These are phyloP conservation scores for Thumatha senex DNA, from an alignment of 2,888 invertebrate genomes.

Conservation along the genomic window DNA sequence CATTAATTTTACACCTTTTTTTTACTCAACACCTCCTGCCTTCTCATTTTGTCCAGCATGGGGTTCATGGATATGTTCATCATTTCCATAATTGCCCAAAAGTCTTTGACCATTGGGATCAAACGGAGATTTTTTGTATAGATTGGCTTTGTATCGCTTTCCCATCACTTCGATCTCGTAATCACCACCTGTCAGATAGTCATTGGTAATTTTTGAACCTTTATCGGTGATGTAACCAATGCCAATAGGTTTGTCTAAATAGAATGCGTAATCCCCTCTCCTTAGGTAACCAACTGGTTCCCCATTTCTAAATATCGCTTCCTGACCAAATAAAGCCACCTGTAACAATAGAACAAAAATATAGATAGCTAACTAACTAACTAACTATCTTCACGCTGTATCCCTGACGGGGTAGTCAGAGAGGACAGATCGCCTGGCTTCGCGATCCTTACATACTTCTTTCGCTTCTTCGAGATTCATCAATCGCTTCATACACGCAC, in stretches of 20 bases:
- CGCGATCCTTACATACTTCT: no score
- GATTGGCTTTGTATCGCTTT: constrained; percentile 86
- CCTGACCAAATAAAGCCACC: constrained; percentile 92
- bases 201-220: constrained; percentile 84
- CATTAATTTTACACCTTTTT: no score
- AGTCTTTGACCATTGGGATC: constrained; percentile 91
- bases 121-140: constrained; percentile 90
- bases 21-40: constrained; percentile 77
- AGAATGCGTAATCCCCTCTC: constrained; percentile 90
- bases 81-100: constrained; percentile 86
- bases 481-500: no score
- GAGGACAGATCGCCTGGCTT: no score
- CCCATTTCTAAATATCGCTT: constrained; percentile 92
- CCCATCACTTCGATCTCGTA: constrained; percentile 94
- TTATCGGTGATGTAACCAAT: constrained; percentile 84
- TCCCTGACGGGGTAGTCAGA: no score
- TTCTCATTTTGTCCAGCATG: constrained; percentile 76
- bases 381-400: no score
- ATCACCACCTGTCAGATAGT: constrained; percentile 86
- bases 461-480: no score
- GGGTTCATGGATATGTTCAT: constrained; percentile 72
- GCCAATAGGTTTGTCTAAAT: constrained; percentile 80
- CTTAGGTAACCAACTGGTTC: constrained; percentile 90
- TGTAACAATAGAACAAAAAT: constrained; percentile 44
- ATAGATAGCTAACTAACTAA: neutral